These are phyloP conservation scores for Lineus longissimus DNA, from an alignment of 1,140 invertebrate genomes.

Conservation along the genomic window DNA sequence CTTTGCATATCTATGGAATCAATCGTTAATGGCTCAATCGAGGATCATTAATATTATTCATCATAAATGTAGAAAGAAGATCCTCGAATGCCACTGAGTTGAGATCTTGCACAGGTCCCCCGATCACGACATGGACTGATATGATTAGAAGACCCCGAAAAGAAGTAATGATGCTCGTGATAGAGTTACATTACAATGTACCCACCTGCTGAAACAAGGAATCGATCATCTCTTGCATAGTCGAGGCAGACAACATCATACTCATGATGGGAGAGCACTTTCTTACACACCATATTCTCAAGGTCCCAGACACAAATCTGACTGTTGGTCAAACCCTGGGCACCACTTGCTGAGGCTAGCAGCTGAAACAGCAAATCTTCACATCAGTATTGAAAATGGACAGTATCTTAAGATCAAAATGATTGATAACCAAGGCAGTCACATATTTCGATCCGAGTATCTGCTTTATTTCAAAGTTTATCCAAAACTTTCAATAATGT, in stretches of 20 bases:
- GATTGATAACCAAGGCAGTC: too few species aligned
- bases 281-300: slow-evolving; percentile 31
- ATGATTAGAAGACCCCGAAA: too few species aligned
- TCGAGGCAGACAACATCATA: slow-evolving; percentile 41
- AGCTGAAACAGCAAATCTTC: neutral
- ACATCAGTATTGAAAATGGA: too few species aligned
- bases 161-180: too few species aligned
- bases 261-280: slow-evolving; percentile 40
- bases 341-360: slow-evolving; percentile 46
- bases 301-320: slow-evolving; percentile 50
- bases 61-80: slow-evolving; percentile 1
- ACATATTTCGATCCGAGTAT: too few species aligned
- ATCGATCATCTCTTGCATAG: slow-evolving; percentile 49
- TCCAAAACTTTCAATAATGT: too few species aligned
- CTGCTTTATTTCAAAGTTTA: neutral
- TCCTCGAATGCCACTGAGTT: too few species aligned
- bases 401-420: too few species aligned
- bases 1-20: neutral
- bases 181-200: too few species aligned
- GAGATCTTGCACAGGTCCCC: too few species aligned
- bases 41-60: slow-evolving; percentile 1
- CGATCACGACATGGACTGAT: too few species aligned
- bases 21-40: neutral
- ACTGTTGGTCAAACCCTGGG: slow-evolving; percentile 31
- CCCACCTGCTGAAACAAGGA: slow-evolving; percentile 47